phyloP scores from a whole-genome alignment of 2,888 invertebrate genomes.

The Hemaris fuciformis region DNA sequence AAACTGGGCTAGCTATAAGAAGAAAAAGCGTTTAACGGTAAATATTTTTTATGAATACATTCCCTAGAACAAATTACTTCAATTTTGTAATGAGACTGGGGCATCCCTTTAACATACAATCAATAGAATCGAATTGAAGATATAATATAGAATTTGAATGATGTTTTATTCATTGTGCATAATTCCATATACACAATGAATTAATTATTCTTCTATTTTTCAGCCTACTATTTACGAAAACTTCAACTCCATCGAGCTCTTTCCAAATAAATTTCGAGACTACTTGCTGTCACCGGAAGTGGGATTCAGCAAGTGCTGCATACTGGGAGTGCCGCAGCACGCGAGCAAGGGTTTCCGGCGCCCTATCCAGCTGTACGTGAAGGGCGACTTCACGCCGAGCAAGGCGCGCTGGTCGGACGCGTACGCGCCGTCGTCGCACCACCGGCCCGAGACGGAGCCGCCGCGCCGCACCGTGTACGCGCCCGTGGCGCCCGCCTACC shows the following conservation, averaged over 20 bases:
- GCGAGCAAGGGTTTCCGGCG: conserved; percentile 94
- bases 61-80: background rate
- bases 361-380: conserved; percentile 87
- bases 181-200: no score
- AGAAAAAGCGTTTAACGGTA: conserved; percentile 93
- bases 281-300: conserved; percentile 94
- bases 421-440: conserved; percentile 83
- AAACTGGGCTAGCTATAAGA: conserved; percentile 96
- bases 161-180: no score
- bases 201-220: conserved; percentile 46
- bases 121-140: no score
- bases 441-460: conserved; percentile 79
- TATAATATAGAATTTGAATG: background rate
- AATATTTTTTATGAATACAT: conserved; percentile 44
- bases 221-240: conserved; percentile 93
- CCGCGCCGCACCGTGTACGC: conserved; percentile 78
- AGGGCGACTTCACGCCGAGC: conserved; percentile 84
- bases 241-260: conserved; percentile 92
- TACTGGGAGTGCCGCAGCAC: conserved; percentile 90
- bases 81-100: no score
- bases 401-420: conserved; percentile 85
- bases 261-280: conserved; percentile 96
- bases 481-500: conserved; percentile 69
- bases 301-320: conserved; percentile 94
- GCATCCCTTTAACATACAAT: background rate